Conservation (phyloP, 2,797 vertebrate genomes). For the Distichodus sexfasciatus region DNA sequence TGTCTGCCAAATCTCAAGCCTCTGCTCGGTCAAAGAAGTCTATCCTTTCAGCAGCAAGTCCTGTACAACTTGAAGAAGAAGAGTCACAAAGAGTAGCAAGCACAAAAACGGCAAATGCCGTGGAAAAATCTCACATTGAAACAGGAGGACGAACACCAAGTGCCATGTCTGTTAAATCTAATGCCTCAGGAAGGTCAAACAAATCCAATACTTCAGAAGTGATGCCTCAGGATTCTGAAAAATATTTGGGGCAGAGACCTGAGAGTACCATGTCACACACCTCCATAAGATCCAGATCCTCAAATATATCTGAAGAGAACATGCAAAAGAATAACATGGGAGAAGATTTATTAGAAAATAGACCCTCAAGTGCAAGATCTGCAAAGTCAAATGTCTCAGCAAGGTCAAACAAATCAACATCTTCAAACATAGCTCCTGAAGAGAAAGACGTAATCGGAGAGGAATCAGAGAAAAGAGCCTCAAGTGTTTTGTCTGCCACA, state of each 20-base stretch:
- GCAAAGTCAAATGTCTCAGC: conserved; percentile 52
- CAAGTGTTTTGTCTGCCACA: conserved; percentile 30
- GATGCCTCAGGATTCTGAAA: background rate
- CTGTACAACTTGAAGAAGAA: background rate
- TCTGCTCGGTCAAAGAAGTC: conserved; percentile 39
- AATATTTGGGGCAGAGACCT: background rate
- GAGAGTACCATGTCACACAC: background rate
- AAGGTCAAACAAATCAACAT: conserved; percentile 55
- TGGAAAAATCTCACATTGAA: background rate
- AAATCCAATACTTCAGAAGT: conserved; percentile 24
- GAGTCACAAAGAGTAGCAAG: conserved; percentile 41
- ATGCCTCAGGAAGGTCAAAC: conserved; percentile 34
- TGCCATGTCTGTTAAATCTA: conserved; percentile 44
- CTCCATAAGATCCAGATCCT: conserved; percentile 20
- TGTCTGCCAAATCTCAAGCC: conserved; percentile 44
- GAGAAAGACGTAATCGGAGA: background rate
- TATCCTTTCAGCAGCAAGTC: background rate
- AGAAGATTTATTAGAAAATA: conserved; percentile 16
- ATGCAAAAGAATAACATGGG: background rate
- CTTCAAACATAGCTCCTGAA: conserved; percentile 11
- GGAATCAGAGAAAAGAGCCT: conserved; percentile 4
- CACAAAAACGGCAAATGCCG: background rate
- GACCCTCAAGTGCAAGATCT: conserved; percentile 45
- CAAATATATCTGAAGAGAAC: conserved; percentile 10
- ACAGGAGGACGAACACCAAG: background rate